Evolutionary conservation across 2,888 invertebrate species (phyloP).

Genomic region (Lordiphosa fenestrarum): DNA sequence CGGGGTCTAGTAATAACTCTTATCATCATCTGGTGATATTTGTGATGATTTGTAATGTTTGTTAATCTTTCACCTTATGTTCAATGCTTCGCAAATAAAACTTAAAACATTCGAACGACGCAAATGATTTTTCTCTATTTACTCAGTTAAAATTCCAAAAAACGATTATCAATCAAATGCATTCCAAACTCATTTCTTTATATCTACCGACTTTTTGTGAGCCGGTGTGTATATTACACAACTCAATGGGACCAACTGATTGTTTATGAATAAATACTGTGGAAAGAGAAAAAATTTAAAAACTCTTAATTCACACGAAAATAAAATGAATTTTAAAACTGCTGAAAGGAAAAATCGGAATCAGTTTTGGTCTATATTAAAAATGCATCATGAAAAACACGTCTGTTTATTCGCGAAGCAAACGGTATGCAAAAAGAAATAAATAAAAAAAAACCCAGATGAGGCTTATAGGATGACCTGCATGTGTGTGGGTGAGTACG

Average conservation of each 20-base stretch:
- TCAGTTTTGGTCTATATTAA: constrained; percentile 50
- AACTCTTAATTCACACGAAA: constrained; percentile 15
- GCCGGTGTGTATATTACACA: constrained; percentile 24
- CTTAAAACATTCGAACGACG: no score
- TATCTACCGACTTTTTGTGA: neutral
- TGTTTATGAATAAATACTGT: constrained; percentile 60
- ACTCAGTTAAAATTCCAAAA: no score
- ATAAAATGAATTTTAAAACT: constrained; percentile 15
- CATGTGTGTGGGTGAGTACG: constrained; percentile 14
- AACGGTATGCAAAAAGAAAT: neutral
- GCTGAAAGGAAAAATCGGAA: constrained; percentile 15
- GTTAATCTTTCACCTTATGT: no score
- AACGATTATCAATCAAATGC: neutral
- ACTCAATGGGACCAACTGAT: constrained; percentile 51
- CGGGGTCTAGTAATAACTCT: no score
- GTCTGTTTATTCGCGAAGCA: constrained; percentile 46
- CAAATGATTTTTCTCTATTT: no score
- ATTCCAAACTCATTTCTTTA: neutral
- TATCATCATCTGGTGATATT: no score
- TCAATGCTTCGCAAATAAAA: no score
- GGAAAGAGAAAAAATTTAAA: constrained; percentile 22
- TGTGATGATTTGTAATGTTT: no score
- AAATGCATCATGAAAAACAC: constrained; percentile 67
- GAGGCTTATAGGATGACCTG: constrained; percentile 27
- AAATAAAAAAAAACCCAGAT: constrained; percentile 17